Evolutionary conservation across 2,888 invertebrate genomes (phyloP), one percentile per base, ranked within the genome.

Genomic region (Aphelenchoides bicaudatus): DNA sequence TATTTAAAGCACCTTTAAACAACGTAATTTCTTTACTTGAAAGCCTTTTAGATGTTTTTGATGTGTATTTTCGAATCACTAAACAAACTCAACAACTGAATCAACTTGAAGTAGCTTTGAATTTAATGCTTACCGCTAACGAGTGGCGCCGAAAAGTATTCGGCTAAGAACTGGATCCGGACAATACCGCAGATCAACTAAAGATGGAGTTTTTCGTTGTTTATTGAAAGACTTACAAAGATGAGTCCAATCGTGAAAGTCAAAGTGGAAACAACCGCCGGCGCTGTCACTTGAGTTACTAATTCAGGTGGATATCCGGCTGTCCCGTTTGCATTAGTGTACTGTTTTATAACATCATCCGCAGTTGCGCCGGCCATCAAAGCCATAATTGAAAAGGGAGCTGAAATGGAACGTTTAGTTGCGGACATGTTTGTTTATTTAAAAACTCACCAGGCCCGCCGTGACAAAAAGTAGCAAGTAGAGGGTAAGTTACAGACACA

Each of bases 201-300:
- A n/a, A n/a, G n/a, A n/a, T n/a, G n/a, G n/a, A n/a, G n/a, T n/a
- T n/a, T n/a, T n/a, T n/a, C n/a, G n/a, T n/a, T n/a, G n/a, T n/a
- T n/a, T n/a, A n/a, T n/a, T n/a, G n/a, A n/a, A n/a, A n/a, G n/a
- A n/a, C n/a, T n/a, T n/a, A n/a, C 23, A 25, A 21, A 43, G 23
- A 43, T n/a, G 23, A 43, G 16, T 8, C 43, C 43, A 25, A 43
- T 43, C 43, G 43, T 43, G 43, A 43, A 43, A 10, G 43, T 43
- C 43, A 43, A n/a, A 8, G 43, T 43, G 16, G 43, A 43, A 8
- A 43, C 43, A 25, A 43, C 25, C 23, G 43, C 25, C 25, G 6
- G 6, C 10, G 43, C 21, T n/a, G 43, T 43, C 23, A 43, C 43
- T n/a, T 43, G 8, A 8, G 10, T 8, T 6, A 43, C 21, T n/a